Percentiles rank a stretch among this genome's conserved stretches.
phyloP scores from a whole-genome alignment of 2,888 invertebrate genomes.

The Globia sparganii region DNA sequence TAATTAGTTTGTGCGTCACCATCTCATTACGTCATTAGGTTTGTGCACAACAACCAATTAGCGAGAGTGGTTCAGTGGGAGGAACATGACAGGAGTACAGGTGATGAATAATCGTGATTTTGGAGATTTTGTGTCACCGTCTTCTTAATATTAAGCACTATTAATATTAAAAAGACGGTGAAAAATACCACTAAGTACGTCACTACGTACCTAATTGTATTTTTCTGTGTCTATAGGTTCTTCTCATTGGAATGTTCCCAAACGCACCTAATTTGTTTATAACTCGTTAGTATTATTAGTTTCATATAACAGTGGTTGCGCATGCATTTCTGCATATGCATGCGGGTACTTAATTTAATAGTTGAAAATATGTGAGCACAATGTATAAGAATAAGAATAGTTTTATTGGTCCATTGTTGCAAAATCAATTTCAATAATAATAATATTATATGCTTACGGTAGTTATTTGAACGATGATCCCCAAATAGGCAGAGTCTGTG shows the following conservation, averaged over 20 bases:
- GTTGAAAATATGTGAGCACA: too few species aligned
- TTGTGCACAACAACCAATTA: constrained; percentile 60
- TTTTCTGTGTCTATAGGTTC: background rate
- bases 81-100: constrained; percentile 29
- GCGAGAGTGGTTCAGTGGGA: constrained; percentile 53
- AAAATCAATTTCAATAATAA: too few species aligned
- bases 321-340: background rate
- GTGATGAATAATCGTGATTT: constrained; percentile 45
- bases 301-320: background rate
- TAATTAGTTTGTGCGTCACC: constrained; percentile 54
- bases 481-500: too few species aligned
- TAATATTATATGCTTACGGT: too few species aligned
- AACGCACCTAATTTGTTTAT: background rate
- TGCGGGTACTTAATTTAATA: background rate
- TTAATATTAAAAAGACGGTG: too few species aligned
- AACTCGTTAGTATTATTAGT: background rate
- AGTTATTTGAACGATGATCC: too few species aligned
- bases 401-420: too few species aligned
- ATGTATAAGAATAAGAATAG: too few species aligned
- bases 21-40: constrained; percentile 51
- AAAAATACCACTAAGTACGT: too few species aligned
- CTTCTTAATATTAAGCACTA: constrained; percentile 13
- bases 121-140: constrained; percentile 24
- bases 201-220: background rate
- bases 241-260: background rate